Conservation (phyloP, 1,140 invertebrate genomes). For the Doryteuthis pealeii region DNA sequence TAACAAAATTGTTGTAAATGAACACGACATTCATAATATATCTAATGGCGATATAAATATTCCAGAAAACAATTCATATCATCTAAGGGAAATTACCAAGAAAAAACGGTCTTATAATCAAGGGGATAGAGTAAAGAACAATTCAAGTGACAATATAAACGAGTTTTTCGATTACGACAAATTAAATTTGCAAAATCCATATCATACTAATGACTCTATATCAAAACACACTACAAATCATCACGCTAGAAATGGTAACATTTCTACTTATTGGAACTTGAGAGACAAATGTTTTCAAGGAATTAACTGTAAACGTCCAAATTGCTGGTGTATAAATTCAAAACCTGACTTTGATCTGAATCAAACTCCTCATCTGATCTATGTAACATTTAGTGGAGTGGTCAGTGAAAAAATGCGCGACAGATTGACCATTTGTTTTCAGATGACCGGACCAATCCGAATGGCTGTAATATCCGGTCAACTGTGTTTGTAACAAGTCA, state of each 20-base stretch:
- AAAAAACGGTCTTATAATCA: too few relatives aligned
- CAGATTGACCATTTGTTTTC: background rate
- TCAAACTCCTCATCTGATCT: background rate
- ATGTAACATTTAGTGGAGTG: background rate
- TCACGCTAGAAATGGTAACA: background rate
- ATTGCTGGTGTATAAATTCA: background rate
- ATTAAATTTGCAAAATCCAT: background rate
- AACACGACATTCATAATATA: too few relatives aligned
- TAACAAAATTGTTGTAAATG: too few relatives aligned
- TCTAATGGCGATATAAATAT: too few relatives aligned
- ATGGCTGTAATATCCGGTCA: background rate
- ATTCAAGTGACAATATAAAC: background rate
- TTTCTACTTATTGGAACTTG: background rate
- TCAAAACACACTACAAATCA: background rate
- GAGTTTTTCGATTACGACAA: background rate
- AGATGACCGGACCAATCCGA: background rate
- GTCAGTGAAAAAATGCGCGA: background rate
- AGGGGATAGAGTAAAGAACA: background rate
- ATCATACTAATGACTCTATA: background rate
- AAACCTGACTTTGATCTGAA: background rate
- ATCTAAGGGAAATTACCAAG: too few relatives aligned
- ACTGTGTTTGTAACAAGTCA: background rate
- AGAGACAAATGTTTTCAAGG: background rate
- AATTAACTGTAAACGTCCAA: background rate
- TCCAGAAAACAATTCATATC: too few relatives aligned